A percentile compares a stretch with the other conserved stretches of the same genome.
These are phyloP conservation scores for Centruroides sculpturatus DNA, from an alignment of 1,140 invertebrate genomes.

Conservation along the genomic window DNA sequence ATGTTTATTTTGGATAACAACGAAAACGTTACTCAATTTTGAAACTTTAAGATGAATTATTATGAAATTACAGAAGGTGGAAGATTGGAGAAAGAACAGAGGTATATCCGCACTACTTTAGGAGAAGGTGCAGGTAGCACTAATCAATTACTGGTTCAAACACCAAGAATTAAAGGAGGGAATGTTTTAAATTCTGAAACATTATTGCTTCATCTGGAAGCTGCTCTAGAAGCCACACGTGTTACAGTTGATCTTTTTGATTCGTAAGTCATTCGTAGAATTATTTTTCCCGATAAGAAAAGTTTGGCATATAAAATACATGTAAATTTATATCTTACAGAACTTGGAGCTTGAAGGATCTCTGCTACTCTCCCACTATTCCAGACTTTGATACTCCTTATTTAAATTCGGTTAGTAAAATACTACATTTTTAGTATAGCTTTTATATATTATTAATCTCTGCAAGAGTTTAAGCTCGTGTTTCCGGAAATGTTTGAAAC, in stretches of 20 bases:
- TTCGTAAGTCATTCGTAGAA: slow-evolving; percentile 40
- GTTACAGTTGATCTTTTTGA: slow-evolving; percentile 82
- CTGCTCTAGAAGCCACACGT: slow-evolving; percentile 62
- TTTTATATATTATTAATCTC: too few relatives aligned
- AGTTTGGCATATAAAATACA: too few relatives aligned
- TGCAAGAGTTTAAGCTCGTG: too few relatives aligned
- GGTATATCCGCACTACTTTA: slow-evolving; percentile 62
- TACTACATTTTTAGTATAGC: too few relatives aligned
- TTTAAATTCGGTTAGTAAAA: slow-evolving; percentile 51
- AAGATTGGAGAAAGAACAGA: slow-evolving; percentile 64
- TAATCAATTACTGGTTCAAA: slow-evolving; percentile 85
- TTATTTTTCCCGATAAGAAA: too few relatives aligned
- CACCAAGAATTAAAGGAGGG: slow-evolving; percentile 42
- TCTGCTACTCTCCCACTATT: slow-evolving; percentile 72
- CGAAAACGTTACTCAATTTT: too few relatives aligned
- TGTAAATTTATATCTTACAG: slow-evolving; percentile 37
- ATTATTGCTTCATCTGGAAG: slow-evolving; percentile 56
- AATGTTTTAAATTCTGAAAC: slow-evolving; percentile 67
- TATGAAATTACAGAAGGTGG: slow-evolving; percentile 54
- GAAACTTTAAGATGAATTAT: too few relatives aligned
- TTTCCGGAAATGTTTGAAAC: too few relatives aligned
- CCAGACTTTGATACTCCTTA: slow-evolving; percentile 70
- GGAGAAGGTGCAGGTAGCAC: slow-evolving; percentile 50
- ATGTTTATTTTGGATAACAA: too few relatives aligned
- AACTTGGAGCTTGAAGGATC: slow-evolving; percentile 57